Conservation (phyloP, 2,888 invertebrate genomes). For the Galerucella nymphaeae region DNA sequence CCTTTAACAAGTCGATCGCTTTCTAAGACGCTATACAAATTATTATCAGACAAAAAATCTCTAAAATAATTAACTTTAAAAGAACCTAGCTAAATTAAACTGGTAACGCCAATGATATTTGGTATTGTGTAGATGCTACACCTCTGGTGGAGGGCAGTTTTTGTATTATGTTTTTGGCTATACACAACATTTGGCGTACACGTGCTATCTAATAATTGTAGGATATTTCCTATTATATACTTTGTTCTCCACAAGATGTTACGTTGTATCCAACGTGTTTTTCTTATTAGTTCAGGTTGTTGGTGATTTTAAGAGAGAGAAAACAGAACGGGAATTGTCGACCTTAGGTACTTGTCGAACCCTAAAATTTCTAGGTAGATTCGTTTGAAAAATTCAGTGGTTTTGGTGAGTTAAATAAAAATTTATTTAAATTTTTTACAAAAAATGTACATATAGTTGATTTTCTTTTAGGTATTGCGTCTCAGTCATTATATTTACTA, state of each 20-base stretch:
- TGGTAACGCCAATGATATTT: conserved; percentile 21
- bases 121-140: conserved; percentile 17
- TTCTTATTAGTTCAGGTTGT: conserved; percentile 48
- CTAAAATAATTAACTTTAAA: background rate
- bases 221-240: conserved; percentile 45
- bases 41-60: background rate
- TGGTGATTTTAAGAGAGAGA: conserved; percentile 11
- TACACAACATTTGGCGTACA: conserved; percentile 54
- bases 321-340: background rate
- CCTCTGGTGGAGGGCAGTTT: conserved; percentile 47
- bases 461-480: too few species aligned
- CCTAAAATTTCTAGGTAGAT: background rate
- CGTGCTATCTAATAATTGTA: conserved; percentile 50
- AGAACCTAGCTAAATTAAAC: background rate
- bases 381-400: background rate
- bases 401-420: too few species aligned
- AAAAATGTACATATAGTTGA: too few species aligned
- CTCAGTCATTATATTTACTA: background rate
- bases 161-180: conserved; percentile 51
- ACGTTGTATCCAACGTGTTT: conserved; percentile 42
- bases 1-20: too few species aligned
- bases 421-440: too few species aligned
- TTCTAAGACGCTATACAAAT: too few species aligned
- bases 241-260: conserved; percentile 47
- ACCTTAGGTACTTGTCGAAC: conserved; percentile 2